phyloP scores from a whole-genome alignment of 2,113 vertebrate species.

The Xenus cinereus region DNA sequence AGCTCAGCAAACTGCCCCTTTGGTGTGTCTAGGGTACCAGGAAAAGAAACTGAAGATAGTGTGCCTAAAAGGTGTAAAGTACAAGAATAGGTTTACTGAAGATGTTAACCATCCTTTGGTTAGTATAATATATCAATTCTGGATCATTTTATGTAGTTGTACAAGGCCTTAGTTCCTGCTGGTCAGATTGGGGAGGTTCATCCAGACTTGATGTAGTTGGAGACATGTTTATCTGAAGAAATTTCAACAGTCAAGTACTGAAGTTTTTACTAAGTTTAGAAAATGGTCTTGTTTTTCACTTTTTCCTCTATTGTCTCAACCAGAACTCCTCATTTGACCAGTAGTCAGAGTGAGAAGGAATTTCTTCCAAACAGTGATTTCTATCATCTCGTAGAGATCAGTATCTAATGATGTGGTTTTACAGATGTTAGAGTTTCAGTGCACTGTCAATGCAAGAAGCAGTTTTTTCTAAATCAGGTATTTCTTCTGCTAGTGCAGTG shows the following conservation, averaged over 20 bases:
- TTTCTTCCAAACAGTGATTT: background rate
- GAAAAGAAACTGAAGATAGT: background rate
- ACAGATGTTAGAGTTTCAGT: background rate
- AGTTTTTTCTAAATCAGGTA: background rate
- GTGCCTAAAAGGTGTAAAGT: background rate
- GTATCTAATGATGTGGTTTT: background rate
- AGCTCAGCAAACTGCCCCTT: background rate
- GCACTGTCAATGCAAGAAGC: background rate
- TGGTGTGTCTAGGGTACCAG: background rate
- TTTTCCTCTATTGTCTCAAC: background rate
- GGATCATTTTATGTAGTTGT: background rate
- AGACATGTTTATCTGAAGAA: background rate
- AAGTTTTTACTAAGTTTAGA: background rate
- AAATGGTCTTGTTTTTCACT: background rate
- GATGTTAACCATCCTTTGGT: background rate
- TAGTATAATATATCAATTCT: background rate
- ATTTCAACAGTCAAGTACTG: background rate
- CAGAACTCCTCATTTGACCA: background rate
- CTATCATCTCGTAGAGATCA: rapidly evolving
- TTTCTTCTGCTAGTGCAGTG: background rate
- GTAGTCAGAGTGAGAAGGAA: background rate
- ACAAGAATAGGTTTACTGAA: background rate
- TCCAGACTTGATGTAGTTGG: background rate
- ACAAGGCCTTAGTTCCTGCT: background rate
- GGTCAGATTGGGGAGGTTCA: background rate